Base-by-base conservation (phyloP, 2,888 invertebrate species). In the Hermodice carunculata region DNA sequence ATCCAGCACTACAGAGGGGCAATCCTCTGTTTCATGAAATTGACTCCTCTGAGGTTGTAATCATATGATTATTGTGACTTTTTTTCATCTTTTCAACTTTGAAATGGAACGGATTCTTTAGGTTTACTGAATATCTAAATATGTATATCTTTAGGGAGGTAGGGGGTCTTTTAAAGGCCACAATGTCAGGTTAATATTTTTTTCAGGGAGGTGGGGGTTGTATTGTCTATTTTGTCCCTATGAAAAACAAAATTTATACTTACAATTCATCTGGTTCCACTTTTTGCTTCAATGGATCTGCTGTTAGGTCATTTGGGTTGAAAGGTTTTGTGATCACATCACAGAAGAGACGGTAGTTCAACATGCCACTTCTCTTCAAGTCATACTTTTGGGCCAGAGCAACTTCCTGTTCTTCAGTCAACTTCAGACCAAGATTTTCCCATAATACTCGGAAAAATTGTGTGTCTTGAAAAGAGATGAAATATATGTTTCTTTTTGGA, bases 381-480 rank as follows among this genome's bases (percentile, higher is more conserved):
- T 79, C 80, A 71, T 86, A 86, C 65, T 81, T 84, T 22, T 76
- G 61, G 22, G 69, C 71, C 8, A 86, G 61, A 0, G 73, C 59
- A 44, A 71, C 61, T 61, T 83, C 82, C 69, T 86, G 80, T 43
- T 81, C 81, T 42, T 71, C 71, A 8, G 67, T 72, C 22, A 86
- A 67, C 61, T 81, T 77, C 19, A 85, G 49, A 14, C 81, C 81
- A 11, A 86, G 64, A 43, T 85, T 84, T 56, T 81, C 78, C 80
- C 84, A 84, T 31, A 86, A 70, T 58, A 83, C 81, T 59, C 86
- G 76, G 60, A 83, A 83, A 71, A 86, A 86, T 66, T 85, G 85
- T 17, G 79, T 76, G 17, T 71, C 86, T 86, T 71, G n/a, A 75
- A 68, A 56, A 53, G 14, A 48, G 49, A 32, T n/a, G n/a, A n/a